A percentile compares a stretch with the other conserved stretches of the same genome.
Conservation (phyloP, 2,113 vertebrate species). For the Nymphicus hollandicus region DNA sequence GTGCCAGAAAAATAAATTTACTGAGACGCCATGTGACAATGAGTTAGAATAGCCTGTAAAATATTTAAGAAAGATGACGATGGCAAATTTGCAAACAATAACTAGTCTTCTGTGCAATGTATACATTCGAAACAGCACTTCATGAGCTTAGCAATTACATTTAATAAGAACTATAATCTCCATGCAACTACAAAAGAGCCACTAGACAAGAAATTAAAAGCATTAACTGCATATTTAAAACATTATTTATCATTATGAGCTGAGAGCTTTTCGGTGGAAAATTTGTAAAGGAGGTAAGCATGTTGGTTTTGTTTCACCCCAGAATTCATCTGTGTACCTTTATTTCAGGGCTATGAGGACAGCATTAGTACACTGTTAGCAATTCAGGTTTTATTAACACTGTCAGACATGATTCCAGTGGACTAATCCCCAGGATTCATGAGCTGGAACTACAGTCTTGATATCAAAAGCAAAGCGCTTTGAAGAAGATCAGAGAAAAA, state of each 20-base stretch:
- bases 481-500: neutral
- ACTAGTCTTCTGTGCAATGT: neutral
- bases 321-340: neutral
- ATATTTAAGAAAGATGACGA: slow-evolving; percentile 44
- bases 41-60: neutral
- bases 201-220: slow-evolving; percentile 38
- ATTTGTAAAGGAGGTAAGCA: neutral
- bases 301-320: neutral
- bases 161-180: slow-evolving; percentile 39
- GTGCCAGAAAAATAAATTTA: slow-evolving; percentile 1
- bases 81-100: slow-evolving; percentile 25
- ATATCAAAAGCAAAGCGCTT: slow-evolving; percentile 7
- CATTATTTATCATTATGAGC: slow-evolving; percentile 15
- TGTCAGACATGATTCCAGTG: neutral
- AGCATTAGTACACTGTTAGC: neutral
- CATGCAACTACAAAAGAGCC: slow-evolving; percentile 42
- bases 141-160: slow-evolving; percentile 12
- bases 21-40: neutral
- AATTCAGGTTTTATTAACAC: slow-evolving; percentile 9
- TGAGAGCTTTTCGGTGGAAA: neutral
- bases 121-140: slow-evolving; percentile 28
- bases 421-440: neutral
- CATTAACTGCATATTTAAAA: slow-evolving; percentile 25
- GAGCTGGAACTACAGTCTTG: neutral
- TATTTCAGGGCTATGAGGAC: neutral